phyloP scores from a whole-genome alignment of 1,140 invertebrate species.

The Eumaeus atala region DNA sequence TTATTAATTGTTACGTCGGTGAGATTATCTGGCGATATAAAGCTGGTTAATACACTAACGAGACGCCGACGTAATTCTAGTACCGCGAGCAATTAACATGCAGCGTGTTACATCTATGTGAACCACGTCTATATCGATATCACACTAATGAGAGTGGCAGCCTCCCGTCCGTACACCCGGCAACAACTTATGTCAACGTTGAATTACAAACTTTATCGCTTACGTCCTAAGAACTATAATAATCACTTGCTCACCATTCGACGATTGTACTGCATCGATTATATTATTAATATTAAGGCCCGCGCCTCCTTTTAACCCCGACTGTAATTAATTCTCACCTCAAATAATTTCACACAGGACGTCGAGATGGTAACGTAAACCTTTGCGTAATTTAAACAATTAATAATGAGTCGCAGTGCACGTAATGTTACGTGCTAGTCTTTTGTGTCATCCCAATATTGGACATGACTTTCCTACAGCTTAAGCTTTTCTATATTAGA shows the following conservation, averaged over 20 bases:
- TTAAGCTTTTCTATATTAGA: too few species aligned
- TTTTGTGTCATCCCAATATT: background rate
- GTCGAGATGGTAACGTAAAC: slow-evolving; percentile 6
- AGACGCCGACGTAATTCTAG: background rate
- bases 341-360: slow-evolving; percentile 11
- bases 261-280: background rate
- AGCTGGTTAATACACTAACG: too few species aligned
- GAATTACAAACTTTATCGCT: background rate
- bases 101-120: background rate
- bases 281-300: background rate
- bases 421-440: too few species aligned
- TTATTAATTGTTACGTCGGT: too few species aligned
- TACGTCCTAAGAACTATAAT: background rate
- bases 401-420: background rate
- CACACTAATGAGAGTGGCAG: slow-evolving; percentile 7
- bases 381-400: slow-evolving; percentile 3
- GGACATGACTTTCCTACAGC: too few species aligned
- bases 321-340: slow-evolving; percentile 6
- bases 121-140: slow-evolving; percentile 7
- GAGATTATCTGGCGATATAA: too few species aligned
- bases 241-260: background rate
- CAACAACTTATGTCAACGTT: background rate
- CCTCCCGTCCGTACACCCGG: background rate
- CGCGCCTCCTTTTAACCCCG: slow-evolving; percentile 5
- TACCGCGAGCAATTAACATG: background rate